Evolutionary conservation across 2,888 invertebrate genomes (phyloP), one percentile per base, ranked within the genome.

Genomic region (Podotricha telesiphe): DNA sequence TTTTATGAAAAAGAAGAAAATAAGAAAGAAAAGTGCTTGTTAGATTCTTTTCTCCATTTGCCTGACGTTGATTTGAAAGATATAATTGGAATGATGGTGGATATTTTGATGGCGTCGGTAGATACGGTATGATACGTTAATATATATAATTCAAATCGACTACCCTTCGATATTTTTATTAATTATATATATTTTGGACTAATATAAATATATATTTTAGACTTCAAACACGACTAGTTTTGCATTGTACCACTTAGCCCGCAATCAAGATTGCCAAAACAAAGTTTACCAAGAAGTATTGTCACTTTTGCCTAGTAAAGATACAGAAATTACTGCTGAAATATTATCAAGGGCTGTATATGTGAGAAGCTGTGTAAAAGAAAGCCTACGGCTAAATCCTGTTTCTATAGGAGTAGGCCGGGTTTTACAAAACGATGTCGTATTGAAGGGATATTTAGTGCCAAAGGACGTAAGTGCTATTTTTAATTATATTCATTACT

Each of bases 331-430:
- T 0, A 95, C 95, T 0, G 81, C 93, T 2, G 95, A 95, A 47
- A 86, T 93, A 1, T 56, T 95, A 51, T 85, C 90, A 2, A 93
- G 95, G 65, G 96, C 97, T 15, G 86, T 90, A 0, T 98, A 97
- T 80, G 91, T 96, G 0, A 96, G 96, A 81, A 96, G 97, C 51
- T 95, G 96, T 75, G 87, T 98, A 1, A 98, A 98, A 83, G 99
- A 99, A 87, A 95, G 95, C 4, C 93, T 97, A 34, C 93, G 98
- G 71, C 82, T 98, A 59, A 95, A 96, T 86, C 98, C 98, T 0
- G 95, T 98, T 37, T 95, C 98, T 0, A 93, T 98, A 67, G 98
- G 98, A 7, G 94, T 97, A 64, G 98, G 98, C 0, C 91, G 98
- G 42, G 91, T 96, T 58, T 86, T 97, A 45, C 95, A 95, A 74